These are phyloP conservation scores for Dendroctonus valens DNA, from an alignment of 1,140 invertebrate genomes.

Conservation along the genomic window DNA sequence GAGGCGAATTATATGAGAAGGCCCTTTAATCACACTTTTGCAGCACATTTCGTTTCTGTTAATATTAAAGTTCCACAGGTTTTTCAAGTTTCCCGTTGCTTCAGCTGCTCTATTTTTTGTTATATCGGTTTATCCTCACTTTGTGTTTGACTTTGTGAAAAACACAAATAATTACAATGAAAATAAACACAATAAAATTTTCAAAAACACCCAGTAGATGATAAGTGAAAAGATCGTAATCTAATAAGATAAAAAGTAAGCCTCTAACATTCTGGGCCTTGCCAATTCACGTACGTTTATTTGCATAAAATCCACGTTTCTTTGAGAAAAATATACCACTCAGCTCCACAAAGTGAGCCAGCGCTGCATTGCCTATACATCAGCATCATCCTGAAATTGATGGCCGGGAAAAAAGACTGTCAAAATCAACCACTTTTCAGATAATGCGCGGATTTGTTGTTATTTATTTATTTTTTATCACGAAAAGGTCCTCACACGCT, in stretches of 20 bases:
- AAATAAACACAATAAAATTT: too few species aligned
- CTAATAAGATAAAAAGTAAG: background rate
- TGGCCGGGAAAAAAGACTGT: constrained; percentile 45
- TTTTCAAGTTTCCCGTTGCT: too few species aligned
- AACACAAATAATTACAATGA: too few species aligned
- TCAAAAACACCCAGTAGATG: too few species aligned
- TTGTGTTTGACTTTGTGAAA: too few species aligned
- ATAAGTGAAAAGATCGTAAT: background rate
- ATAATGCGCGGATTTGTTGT: constrained; percentile 47
- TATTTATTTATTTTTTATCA: constrained; percentile 38
- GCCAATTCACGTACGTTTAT: constrained; percentile 43
- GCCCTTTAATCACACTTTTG: too few species aligned
- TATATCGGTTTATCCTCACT: too few species aligned
- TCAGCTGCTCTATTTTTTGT: too few species aligned
- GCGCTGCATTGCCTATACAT: constrained; percentile 38
- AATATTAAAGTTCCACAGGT: too few species aligned
- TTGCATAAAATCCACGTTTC: constrained; percentile 46
- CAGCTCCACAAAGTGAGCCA: constrained; percentile 40
- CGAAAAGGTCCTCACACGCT: constrained; percentile 2
- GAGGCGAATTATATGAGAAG: too few species aligned
- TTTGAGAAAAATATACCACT: constrained; percentile 49
- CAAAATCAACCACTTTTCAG: constrained; percentile 43
- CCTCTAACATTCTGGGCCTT: constrained; percentile 14
- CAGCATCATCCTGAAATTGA: constrained; percentile 44
- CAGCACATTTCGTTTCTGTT: too few species aligned